Base-by-base conservation (phyloP, 2,797 vertebrate species). In the Lophura swinhoii region DNA sequence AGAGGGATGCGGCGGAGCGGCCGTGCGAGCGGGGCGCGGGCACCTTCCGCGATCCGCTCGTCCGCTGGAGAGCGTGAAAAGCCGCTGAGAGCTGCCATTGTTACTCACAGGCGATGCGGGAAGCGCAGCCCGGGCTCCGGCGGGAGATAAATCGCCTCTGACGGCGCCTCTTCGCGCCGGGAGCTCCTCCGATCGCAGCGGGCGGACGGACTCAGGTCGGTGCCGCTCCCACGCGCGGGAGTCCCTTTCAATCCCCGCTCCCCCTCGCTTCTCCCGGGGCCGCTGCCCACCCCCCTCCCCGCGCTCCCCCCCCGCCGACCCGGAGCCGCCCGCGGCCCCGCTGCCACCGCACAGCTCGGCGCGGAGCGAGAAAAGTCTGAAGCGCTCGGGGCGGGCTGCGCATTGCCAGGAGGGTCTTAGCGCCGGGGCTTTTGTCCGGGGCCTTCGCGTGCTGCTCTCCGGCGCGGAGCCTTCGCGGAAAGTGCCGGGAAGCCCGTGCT, bases 61-160 rank as follows among this genome's bases (percentile, higher is more conserved):
- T 95, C 96, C 97, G 94, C 95, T 93, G 97, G 89, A 97, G 96
- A 97, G 97, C 96, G 95, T 95, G 97, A 96, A 97, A 96, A 97
- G 97, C 98, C 96, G 97, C 97, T 96, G 97, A 97, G 97, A 96
- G 97, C 97, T 98, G 98, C 97, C 97, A 97, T 98, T 98, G 98
- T 98, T 98, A 97, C 97, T 94, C 95, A 93, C 95, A 91, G 96
- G 97, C 96, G 96, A 97, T 96, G 97, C 94, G 96, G 96, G 96
- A 96, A 96, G 96, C 81, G 96, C 94, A 97, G 97, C 97, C 94
- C 95, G 93, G 91, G 90, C 97, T 97, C 97, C 95, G 96, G 96
- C 96, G 96, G 96, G 96, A 97, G 97, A 97, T 97, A 95, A 97
- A 97, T 97, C 97, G 96, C 95, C 97, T 96, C 96, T 97, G 97